Evolutionary conservation across 2,888 invertebrate genomes (phyloP).

Genomic region (Beris chalybata): DNA sequence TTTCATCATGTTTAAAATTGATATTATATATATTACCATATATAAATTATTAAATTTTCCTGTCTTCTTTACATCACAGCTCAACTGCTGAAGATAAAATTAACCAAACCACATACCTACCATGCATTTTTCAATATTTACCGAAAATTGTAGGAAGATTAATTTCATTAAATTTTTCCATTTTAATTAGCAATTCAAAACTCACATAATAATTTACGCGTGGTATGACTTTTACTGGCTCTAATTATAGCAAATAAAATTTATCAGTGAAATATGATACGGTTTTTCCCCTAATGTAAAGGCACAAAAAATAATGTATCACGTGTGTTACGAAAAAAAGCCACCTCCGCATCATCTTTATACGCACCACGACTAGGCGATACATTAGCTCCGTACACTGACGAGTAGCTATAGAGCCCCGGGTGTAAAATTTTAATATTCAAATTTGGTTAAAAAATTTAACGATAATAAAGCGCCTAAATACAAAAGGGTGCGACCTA

Average conservation of each 20-base stretch:
- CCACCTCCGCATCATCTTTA: neutral
- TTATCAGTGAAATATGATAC: constrained; percentile 30
- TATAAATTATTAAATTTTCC: too few relatives aligned
- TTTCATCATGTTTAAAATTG: too few relatives aligned
- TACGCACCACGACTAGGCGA: constrained; percentile 11
- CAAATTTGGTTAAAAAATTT: constrained; percentile 35
- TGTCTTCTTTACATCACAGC: too few relatives aligned
- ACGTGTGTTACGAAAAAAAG: constrained; percentile 16
- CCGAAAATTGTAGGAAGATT: too few relatives aligned
- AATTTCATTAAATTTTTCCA: too few relatives aligned
- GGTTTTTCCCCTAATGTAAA: constrained; percentile 19
- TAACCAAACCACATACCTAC: too few relatives aligned
- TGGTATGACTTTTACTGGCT: constrained; percentile 9
- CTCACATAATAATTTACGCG: too few relatives aligned
- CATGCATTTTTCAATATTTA: too few relatives aligned
- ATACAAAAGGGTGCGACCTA: constrained; percentile 31
- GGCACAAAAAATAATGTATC: constrained; percentile 17
- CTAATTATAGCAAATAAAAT: constrained; percentile 31
- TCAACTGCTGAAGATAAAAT: too few relatives aligned
- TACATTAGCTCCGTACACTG: constrained; percentile 19
- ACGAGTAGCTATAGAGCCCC: constrained; percentile 1
- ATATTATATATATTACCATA: too few relatives aligned
- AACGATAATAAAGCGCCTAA: constrained; percentile 31
- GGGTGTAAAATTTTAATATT: constrained; percentile 33
- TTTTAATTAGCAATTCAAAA: too few relatives aligned